A percentile compares a stretch with the other conserved stretches of the same genome.
Evolutionary conservation across 2,888 invertebrate genomes (phyloP).

Genomic region (Heliconius ethilla): DNA sequence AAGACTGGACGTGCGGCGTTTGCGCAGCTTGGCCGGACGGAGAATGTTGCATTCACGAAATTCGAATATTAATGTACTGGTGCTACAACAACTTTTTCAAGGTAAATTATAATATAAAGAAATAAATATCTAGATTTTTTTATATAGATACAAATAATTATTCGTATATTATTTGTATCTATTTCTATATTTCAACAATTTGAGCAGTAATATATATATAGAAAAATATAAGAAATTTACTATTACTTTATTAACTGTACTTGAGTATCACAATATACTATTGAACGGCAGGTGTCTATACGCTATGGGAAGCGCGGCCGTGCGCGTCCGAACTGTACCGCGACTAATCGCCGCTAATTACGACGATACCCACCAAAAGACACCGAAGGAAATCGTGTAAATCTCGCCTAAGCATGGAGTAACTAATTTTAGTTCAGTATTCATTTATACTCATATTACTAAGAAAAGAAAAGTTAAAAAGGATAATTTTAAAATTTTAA

Average conservation of each 20-base stretch:
- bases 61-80: constrained; percentile 11
- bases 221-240: not conserved
- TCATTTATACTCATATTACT: not conserved
- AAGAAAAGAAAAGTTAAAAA: too few relatives aligned
- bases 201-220: not conserved
- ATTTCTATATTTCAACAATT: not conserved
- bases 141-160: not conserved
- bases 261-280: constrained; percentile 23
- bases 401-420: constrained; percentile 17
- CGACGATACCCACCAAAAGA: constrained; percentile 49
- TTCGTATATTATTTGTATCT: not conserved
- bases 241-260: constrained; percentile 17
- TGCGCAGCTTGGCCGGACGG: constrained; percentile 56
- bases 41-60: constrained; percentile 46
- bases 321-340: constrained; percentile 75
- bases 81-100: not conserved
- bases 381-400: constrained; percentile 37
- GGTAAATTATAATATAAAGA: not conserved
- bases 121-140: not conserved
- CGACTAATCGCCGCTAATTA: constrained; percentile 79
- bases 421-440: not conserved
- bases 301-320: constrained; percentile 78
- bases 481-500: not conserved
- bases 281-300: constrained; percentile 57
- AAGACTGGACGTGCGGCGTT: constrained; percentile 51